Base-by-base conservation (phyloP, 2,888 invertebrate genomes). In the Heterodera filipjevi region DNA sequence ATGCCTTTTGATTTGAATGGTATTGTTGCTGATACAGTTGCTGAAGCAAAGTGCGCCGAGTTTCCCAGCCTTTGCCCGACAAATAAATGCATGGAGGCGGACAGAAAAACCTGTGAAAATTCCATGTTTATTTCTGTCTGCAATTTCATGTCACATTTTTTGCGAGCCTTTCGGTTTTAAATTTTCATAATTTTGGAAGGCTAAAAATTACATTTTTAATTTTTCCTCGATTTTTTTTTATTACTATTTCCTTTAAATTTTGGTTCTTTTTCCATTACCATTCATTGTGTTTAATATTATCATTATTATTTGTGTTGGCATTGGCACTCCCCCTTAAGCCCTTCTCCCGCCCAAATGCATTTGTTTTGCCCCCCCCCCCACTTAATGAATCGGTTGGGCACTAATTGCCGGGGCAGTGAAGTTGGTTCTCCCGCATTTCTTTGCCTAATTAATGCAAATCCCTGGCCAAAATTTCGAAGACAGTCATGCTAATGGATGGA, bases 71-170 rank as follows among this genome's bases (percentile, higher is more conserved):
- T 86, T 95, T 95, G n/a, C 98, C 98, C 89, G 95, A 95, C 83
- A 99, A 92, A 90, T 99, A 99, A 89, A 99, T 96, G 90, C 98
- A 99, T 0, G 99, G 99, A 0, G 99, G 99, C 0, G 99, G 99
- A 88, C 98, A 99, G 92, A 99, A 99, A 91, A 99, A 99, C 82
- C 92, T 92, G 81, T 30, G 66, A 72, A 33, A 32, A 33, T 71
- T 49, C 71, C 49, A 32, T 22, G 75, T 72, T 72, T 72, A 72
- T 0, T 19, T 33, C 5, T 27, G 10, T 66, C 22, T 32, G 6
- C 16, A 66, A 16, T 66, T n/a, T 66, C 6, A 6, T 8, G 3
- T 14, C 16, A 16, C 66, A n/a, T 66, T 27, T 8, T 33, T 39
- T 39, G 39, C 5, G 10, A 39, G 10, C 10, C 3, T 32, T 66